phyloP scores from a whole-genome alignment of 2,113 vertebrate genomes.

The Columba livia region DNA sequence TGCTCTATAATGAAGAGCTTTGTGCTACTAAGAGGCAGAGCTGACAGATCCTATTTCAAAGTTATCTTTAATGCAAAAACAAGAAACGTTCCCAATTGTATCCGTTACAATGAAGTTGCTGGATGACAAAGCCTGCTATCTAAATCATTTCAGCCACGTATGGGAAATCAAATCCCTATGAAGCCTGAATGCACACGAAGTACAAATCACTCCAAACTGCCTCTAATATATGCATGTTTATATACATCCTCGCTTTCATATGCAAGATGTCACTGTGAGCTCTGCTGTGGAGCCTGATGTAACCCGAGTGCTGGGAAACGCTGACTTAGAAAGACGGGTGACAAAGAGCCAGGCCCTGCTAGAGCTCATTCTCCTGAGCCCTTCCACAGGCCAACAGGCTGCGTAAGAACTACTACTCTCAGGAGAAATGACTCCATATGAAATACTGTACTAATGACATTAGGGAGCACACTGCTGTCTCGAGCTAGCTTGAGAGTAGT shows the following conservation, averaged over 20 bases:
- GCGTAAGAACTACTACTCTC: accelerated
- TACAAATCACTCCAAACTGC: neutral
- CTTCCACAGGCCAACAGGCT: neutral
- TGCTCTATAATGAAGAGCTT: neutral
- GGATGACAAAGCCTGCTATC: conserved; percentile 5
- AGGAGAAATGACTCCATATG: neutral
- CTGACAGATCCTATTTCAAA: conserved; percentile 58
- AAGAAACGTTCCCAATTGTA: conserved; percentile 45
- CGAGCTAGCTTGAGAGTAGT: neutral
- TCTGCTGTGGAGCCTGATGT: neutral
- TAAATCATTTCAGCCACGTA: conserved; percentile 26
- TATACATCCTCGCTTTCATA: neutral
- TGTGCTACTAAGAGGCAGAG: neutral
- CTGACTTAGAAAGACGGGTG: conserved; percentile 23
- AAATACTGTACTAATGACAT: neutral
- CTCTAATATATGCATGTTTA: neutral
- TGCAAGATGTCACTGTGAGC: conserved; percentile 54
- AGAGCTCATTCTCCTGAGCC: neutral
- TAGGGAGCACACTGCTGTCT: neutral
- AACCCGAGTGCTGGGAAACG: conserved; percentile 15
- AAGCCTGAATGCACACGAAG: conserved; percentile 40
- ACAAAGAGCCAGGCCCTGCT: neutral
- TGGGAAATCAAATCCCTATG: conserved; percentile 54
- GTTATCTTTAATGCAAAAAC: conserved; percentile 41
- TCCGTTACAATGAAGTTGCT: conserved; percentile 24